These are phyloP conservation scores for Hoplostethus mediterraneus DNA, from an alignment of 2,797 vertebrate species.

Conservation along the genomic window DNA sequence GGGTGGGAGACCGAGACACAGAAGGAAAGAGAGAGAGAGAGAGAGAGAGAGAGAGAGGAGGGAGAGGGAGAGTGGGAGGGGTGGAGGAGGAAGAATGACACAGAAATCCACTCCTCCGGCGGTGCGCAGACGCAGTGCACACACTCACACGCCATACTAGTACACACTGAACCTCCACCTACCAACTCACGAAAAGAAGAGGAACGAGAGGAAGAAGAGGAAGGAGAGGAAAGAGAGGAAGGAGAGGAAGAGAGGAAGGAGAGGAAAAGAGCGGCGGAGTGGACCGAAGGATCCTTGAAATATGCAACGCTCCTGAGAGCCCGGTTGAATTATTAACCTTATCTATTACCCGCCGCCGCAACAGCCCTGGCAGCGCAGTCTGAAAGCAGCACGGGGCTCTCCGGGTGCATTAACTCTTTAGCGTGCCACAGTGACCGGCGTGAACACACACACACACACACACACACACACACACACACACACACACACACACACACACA, in stretches of 20 bases:
- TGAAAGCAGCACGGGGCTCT: constrained; percentile 49
- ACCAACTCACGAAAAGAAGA: constrained; percentile 66
- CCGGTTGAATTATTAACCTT: constrained; percentile 73
- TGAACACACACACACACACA: constrained; percentile 9
- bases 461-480: background rate
- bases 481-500: background rate
- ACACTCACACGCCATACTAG: constrained; percentile 72
- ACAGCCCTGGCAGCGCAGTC: constrained; percentile 48
- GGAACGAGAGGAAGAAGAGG: constrained; percentile 26
- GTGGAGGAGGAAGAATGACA: constrained; percentile 80
- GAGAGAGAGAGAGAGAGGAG: constrained; percentile 57
- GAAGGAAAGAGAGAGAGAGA: constrained; percentile 28
- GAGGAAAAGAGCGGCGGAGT: constrained; percentile 34
- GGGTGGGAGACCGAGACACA: constrained; percentile 31
- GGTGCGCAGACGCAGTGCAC: constrained; percentile 80
- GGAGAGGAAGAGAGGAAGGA: constrained; percentile 39
- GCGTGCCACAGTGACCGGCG: constrained; percentile 54
- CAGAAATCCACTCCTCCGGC: constrained; percentile 83
- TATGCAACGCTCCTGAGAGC: constrained; percentile 71
- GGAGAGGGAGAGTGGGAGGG: constrained; percentile 69
- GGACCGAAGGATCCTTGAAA: constrained; percentile 67
- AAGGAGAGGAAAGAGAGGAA: constrained; percentile 21
- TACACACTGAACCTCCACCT: constrained; percentile 60
- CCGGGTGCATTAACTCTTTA: constrained; percentile 65
- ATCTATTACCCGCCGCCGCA: constrained; percentile 45